Conservation (phyloP, 2,888 invertebrate genomes). For the Eilema griseolum region DNA sequence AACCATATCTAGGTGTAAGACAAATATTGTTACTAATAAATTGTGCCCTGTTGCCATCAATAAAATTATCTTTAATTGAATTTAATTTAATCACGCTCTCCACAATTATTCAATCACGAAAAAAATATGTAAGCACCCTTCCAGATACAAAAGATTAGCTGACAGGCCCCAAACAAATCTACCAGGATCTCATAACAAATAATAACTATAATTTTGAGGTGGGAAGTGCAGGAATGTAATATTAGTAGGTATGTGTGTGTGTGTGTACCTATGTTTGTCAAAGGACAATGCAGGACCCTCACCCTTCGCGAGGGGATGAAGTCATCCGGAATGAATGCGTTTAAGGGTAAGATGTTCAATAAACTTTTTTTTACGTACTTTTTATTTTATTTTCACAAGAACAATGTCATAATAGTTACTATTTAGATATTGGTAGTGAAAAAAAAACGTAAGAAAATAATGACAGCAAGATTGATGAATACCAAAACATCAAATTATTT, state of each 20-base stretch:
- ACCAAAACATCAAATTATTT: too few species aligned
- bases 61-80: too few species aligned
- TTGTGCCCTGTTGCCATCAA: too few species aligned
- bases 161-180: background rate
- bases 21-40: too few species aligned
- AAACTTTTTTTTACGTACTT: background rate
- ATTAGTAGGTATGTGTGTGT: constrained; percentile 12
- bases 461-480: too few species aligned
- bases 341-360: constrained; percentile 36
- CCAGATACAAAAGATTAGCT: background rate
- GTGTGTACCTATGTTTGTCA: constrained; percentile 36
- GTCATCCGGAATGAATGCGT: constrained; percentile 49
- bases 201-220: constrained; percentile 16
- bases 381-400: background rate
- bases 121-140: too few species aligned
- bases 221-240: constrained; percentile 36
- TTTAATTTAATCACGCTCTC: too few species aligned
- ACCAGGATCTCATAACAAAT: background rate
- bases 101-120: too few species aligned
- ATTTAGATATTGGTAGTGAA: too few species aligned
- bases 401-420: too few species aligned
- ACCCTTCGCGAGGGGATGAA: constrained; percentile 40
- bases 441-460: too few species aligned
- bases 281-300: constrained; percentile 27
- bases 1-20: too few species aligned